These are phyloP conservation scores for Phenganax marumi DNA, from an alignment of 92 coral and sea anemone genomes.

Conservation along the genomic window DNA sequence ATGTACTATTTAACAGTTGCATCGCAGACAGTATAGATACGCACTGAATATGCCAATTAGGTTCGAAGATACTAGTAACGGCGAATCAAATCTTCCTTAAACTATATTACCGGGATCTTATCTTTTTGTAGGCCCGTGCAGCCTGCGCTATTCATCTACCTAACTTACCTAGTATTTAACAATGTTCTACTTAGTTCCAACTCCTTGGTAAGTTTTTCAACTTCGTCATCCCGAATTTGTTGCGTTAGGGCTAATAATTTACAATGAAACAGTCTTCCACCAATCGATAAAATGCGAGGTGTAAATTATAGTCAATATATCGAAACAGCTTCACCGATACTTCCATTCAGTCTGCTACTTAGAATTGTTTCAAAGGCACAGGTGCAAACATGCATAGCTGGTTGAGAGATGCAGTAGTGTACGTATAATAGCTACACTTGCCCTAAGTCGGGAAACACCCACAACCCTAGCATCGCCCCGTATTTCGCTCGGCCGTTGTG, in stretches of 20 bases:
- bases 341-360: neutral
- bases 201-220: conserved; percentile 54
- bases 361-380: neutral
- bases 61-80: neutral
- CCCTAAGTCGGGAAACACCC: too few species aligned
- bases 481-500: neutral
- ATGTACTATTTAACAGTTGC: neutral
- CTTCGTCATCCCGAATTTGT: conserved; percentile 57
- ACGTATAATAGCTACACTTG: too few species aligned
- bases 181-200: conserved; percentile 64
- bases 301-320: neutral
- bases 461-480: neutral
- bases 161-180: conserved; percentile 22
- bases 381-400: too few species aligned
- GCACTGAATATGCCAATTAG: neutral
- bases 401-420: too few species aligned
- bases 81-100: neutral
- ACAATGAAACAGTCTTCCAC: neutral
- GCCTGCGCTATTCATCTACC: neutral
- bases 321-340: neutral
- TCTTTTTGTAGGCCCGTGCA: neutral
- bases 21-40: neutral
- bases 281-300: neutral
- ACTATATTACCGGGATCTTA: neutral
- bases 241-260: conserved; percentile 48